Conservation (phyloP, 2,888 invertebrate species). For the Perithous albicinctus region DNA sequence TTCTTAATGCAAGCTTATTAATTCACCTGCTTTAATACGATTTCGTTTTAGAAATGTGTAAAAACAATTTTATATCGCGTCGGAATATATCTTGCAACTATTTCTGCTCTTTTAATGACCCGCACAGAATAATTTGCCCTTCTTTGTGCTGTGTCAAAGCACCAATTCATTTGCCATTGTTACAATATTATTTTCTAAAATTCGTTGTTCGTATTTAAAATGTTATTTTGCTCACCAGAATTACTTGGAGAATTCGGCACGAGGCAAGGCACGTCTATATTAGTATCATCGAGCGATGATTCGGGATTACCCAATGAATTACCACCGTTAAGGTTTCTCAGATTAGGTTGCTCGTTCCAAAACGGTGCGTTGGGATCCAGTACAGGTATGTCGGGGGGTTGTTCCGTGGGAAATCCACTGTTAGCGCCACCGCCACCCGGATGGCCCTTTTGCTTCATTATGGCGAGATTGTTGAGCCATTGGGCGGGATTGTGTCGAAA, state of each 20-base stretch:
- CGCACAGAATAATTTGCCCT: too few species aligned
- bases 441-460: constrained; percentile 90
- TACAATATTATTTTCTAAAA: background rate
- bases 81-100: background rate
- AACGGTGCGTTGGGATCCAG: constrained; percentile 82
- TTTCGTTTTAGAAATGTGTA: too few species aligned
- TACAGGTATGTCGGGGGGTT: constrained; percentile 82
- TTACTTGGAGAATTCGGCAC: constrained; percentile 84
- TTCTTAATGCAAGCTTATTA: too few species aligned
- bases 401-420: constrained; percentile 81
- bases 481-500: constrained; percentile 93
- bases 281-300: constrained; percentile 83
- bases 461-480: constrained; percentile 92
- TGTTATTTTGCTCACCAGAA: constrained; percentile 76
- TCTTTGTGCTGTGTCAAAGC: too few species aligned
- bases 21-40: too few species aligned
- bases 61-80: too few species aligned
- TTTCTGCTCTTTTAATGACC: too few species aligned
- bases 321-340: constrained; percentile 82
- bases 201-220: background rate
- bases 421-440: constrained; percentile 86
- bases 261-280: constrained; percentile 84
- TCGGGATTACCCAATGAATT: constrained; percentile 83
- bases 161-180: background rate
- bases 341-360: constrained; percentile 83